Conservation (phyloP, 2,113 vertebrate genomes). For the Tyto alba region DNA sequence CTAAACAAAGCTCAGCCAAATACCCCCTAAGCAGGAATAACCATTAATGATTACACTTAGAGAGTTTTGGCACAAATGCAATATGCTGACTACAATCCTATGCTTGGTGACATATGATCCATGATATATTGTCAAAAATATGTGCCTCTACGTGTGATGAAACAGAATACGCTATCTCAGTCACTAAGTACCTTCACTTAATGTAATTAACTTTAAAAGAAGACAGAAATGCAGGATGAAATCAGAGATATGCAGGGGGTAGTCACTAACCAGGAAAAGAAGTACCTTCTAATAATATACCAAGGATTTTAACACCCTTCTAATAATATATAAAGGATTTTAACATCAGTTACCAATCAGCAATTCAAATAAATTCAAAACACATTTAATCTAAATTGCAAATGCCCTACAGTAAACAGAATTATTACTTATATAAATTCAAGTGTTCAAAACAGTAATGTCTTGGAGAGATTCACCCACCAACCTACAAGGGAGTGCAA, state of each 20-base stretch:
- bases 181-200: conserved; percentile 31
- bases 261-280: conserved; percentile 40
- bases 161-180: conserved; percentile 4
- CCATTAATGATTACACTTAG: background rate
- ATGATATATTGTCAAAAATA: background rate
- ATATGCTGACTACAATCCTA: background rate
- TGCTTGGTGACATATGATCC: background rate
- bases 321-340: conserved; percentile 11
- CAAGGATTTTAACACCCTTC: background rate
- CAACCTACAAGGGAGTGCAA: background rate
- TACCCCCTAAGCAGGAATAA: background rate
- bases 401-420: background rate
- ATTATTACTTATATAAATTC: background rate
- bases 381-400: background rate
- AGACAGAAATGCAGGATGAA: conserved; percentile 28
- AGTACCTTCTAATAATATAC: conserved; percentile 26
- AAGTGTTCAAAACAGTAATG: background rate
- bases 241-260: background rate
- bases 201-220: conserved; percentile 28
- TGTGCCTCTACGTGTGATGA: conserved; percentile 7
- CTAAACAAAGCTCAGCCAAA: background rate
- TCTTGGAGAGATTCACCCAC: background rate
- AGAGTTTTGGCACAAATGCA: background rate
- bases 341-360: background rate
- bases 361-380: background rate